A percentile compares a stretch with the other conserved stretches of the same genome.
These are phyloP conservation scores for Popillia japonica DNA, from an alignment of 1,140 invertebrate genomes.

Conservation along the genomic window DNA sequence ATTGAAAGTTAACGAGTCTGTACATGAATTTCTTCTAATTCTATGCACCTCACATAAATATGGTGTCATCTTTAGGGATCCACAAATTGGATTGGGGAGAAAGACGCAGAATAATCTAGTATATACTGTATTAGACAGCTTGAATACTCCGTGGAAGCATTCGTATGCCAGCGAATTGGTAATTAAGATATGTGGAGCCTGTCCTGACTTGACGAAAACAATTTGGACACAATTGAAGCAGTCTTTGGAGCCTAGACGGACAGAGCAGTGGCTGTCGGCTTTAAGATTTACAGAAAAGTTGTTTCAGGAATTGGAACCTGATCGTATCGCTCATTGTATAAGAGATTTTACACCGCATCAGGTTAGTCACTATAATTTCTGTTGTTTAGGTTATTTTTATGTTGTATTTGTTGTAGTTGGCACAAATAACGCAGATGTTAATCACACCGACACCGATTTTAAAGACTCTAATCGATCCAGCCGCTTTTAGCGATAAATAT, in stretches of 20 bases:
- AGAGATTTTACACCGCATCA: conserved; percentile 54
- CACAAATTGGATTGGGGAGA: conserved; percentile 65
- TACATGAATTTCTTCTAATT: conserved; percentile 72
- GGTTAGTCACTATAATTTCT: conserved; percentile 45
- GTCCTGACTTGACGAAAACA: conserved; percentile 75
- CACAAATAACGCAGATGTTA: conserved; percentile 63
- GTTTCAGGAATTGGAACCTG: conserved; percentile 61
- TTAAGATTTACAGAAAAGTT: conserved; percentile 66
- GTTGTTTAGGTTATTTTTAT: neutral
- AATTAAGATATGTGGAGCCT: conserved; percentile 70
- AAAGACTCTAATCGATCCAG: conserved; percentile 61
- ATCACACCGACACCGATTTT: conserved; percentile 63
- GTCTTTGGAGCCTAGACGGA: conserved; percentile 67
- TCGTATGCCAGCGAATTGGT: conserved; percentile 70
- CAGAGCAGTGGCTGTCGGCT: conserved; percentile 67
- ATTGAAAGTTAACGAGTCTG: conserved; percentile 65
- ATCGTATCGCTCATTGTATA: conserved; percentile 56
- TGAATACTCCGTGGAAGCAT: conserved; percentile 73
- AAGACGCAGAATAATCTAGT: conserved; percentile 70
- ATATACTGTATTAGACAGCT: conserved; percentile 68
- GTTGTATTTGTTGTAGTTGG: conserved; percentile 55
- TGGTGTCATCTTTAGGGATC: conserved; percentile 74
- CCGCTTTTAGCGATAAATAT: conserved; percentile 56
- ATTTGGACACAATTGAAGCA: conserved; percentile 68
- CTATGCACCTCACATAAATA: conserved; percentile 75